Conservation (phyloP, 30 jellyfish, hydroid and myxozoan species). For the Aurelia sp. region DNA sequence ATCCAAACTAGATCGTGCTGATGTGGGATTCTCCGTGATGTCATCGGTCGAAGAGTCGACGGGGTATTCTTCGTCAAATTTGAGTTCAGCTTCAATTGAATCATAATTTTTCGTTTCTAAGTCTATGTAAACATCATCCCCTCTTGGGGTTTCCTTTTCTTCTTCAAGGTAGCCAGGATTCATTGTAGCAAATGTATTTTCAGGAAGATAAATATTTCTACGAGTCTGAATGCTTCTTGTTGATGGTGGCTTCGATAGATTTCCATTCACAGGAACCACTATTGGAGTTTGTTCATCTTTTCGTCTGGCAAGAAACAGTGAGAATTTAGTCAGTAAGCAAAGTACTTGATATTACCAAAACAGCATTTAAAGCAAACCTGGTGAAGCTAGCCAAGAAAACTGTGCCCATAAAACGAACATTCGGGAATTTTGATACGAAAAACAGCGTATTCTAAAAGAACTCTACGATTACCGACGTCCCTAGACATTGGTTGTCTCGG, state of each 20-base stretch:
- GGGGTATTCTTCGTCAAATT: conserved; percentile 32
- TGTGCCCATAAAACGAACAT: no score
- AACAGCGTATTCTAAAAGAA: no score
- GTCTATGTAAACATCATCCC: conserved; percentile 6
- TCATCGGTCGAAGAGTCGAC: conserved; percentile 53
- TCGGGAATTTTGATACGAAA: no score
- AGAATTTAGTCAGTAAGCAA: neutral
- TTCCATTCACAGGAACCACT: conserved; percentile 81
- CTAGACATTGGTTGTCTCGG: no score
- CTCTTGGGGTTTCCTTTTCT: conserved; percentile 37
- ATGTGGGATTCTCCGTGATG: neutral
- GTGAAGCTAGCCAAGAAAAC: no score
- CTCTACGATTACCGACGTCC: no score
- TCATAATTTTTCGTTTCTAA: neutral
- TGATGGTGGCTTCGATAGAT: conserved; percentile 87
- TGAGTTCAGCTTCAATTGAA: conserved; percentile 25
- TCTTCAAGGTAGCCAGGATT: conserved; percentile 65
- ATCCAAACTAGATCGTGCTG: conserved; percentile 13
- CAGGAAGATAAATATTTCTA: conserved; percentile 87
- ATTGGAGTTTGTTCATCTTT: conserved; percentile 39
- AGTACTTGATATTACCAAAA: no score
- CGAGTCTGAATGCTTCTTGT: conserved; percentile 86
- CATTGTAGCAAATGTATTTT: conserved; percentile 62
- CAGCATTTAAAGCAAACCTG: neutral
- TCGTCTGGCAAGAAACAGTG: conserved; percentile 10